phyloP scores from a whole-genome alignment of 2,113 vertebrate genomes.

The Macquaria ambigua region DNA sequence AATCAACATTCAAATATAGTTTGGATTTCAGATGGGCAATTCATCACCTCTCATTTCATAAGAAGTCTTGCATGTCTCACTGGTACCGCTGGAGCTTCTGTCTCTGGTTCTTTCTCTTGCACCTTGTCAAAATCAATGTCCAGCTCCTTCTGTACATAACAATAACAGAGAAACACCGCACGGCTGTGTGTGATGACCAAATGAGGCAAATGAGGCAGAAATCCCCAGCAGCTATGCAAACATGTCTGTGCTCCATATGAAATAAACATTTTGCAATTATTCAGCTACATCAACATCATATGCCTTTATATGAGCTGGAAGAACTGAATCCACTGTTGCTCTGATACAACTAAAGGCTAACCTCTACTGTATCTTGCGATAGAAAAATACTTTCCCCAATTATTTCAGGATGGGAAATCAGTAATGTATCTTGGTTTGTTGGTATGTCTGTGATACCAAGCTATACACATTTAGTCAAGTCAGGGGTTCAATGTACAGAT shows the following conservation, averaged over 20 bases:
- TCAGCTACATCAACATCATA: constrained; percentile 70
- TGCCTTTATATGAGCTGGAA: constrained; percentile 61
- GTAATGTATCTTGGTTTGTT: not conserved
- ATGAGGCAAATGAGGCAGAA: constrained; percentile 80
- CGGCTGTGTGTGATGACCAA: constrained; percentile 67
- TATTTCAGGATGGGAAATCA: not conserved
- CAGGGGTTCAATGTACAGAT: not conserved
- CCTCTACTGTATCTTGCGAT: not conserved
- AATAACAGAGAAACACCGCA: constrained; percentile 52
- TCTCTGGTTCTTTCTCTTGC: constrained; percentile 31
- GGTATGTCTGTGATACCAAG: not conserved
- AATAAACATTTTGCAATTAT: constrained; percentile 74
- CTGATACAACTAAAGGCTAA: not conserved
- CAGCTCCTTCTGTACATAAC: constrained; percentile 52
- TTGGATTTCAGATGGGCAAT: constrained; percentile 7
- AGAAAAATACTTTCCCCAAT: not conserved
- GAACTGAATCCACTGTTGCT: constrained; percentile 33
- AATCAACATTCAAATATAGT: not conserved
- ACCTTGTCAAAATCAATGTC: constrained; percentile 42
- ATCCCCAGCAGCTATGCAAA: constrained; percentile 76
- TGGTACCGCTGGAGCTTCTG: constrained; percentile 38
- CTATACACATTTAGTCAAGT: not conserved
- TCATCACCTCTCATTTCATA: constrained; percentile 25
- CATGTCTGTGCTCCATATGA: constrained; percentile 71
- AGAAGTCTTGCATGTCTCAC: not conserved